These are phyloP conservation scores for Anoplopoma fimbria DNA, from an alignment of 2,113 vertebrate genomes.

Conservation along the genomic window DNA sequence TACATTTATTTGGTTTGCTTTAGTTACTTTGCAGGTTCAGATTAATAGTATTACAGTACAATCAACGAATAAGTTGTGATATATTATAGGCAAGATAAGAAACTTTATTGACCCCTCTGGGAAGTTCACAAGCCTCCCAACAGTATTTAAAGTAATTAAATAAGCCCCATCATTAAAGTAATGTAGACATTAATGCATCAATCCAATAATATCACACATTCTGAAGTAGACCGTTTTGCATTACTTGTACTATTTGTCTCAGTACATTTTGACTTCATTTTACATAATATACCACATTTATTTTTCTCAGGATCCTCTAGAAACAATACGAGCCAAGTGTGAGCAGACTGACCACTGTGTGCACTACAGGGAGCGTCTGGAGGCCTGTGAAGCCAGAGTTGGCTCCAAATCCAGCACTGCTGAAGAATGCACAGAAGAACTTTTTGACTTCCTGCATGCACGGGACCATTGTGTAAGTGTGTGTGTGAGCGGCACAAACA, in stretches of 20 bases:
- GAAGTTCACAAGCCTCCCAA: background rate
- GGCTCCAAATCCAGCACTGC: slow-evolving; percentile 82
- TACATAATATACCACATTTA: background rate
- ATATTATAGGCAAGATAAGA: background rate
- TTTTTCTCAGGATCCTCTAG: slow-evolving; percentile 87
- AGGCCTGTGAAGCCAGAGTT: slow-evolving; percentile 86
- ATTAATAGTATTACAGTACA: background rate
- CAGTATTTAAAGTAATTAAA: background rate
- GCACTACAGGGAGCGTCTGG: slow-evolving; percentile 85
- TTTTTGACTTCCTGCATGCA: slow-evolving; percentile 94
- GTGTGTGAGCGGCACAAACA: background rate
- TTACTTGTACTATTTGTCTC: background rate
- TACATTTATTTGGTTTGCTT: background rate
- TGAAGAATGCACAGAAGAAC: slow-evolving; percentile 94
- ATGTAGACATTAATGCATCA: background rate
- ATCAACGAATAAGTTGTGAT: background rate
- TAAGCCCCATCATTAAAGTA: background rate
- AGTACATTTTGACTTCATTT: background rate
- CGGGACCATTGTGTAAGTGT: slow-evolving; percentile 92
- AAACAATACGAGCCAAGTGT: slow-evolving; percentile 85
- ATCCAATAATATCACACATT: background rate
- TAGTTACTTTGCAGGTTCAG: background rate
- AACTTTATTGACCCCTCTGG: background rate
- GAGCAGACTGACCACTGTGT: slow-evolving; percentile 87
- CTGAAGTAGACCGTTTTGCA: background rate